A percentile compares a stretch with the other conserved stretches of the same genome.
These are phyloP conservation scores for Brevimyrus niger DNA, from an alignment of 2,113 vertebrate species.

Conservation along the genomic window DNA sequence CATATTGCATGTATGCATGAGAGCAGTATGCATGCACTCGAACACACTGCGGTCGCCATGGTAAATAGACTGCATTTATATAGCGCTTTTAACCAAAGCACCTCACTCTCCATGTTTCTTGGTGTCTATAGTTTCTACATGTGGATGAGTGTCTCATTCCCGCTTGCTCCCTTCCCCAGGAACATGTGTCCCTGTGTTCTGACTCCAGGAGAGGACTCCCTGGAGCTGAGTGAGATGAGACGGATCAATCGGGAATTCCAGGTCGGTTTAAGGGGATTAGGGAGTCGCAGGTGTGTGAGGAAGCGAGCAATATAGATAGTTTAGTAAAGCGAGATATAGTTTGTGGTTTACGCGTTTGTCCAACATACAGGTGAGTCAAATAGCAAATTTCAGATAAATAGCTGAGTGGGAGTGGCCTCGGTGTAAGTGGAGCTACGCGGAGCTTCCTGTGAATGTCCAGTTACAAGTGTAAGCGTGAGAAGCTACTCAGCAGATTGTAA, in stretches of 20 bases:
- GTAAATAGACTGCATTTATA: too few relatives aligned
- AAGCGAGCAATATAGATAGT: background rate
- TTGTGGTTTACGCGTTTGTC: background rate
- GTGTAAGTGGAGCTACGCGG: too few relatives aligned
- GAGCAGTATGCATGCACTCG: background rate
- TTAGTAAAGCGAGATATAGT: background rate
- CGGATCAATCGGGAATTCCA: slow-evolving; percentile 76
- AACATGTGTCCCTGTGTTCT: slow-evolving; percentile 70
- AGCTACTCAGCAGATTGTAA: too few relatives aligned
- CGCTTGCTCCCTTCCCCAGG: slow-evolving; percentile 45
- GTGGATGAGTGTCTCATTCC: background rate
- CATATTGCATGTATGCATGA: background rate
- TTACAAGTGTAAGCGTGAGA: too few relatives aligned
- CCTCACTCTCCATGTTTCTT: background rate
- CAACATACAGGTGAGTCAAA: too few relatives aligned
- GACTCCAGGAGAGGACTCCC: slow-evolving; percentile 55
- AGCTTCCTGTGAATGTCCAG: too few relatives aligned
- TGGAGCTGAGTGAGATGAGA: slow-evolving; percentile 65
- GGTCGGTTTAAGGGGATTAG: slow-evolving; percentile 48
- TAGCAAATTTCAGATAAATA: too few relatives aligned
- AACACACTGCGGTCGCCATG: background rate
- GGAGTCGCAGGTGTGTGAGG: background rate
- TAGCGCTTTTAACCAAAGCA: too few relatives aligned
- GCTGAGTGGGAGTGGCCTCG: too few relatives aligned
- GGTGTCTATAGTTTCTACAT: background rate